A percentile compares a stretch with the other conserved stretches of the same genome.
Evolutionary conservation across 2,888 invertebrate species (phyloP).

Genomic region (Caenorhabditis becei): DNA sequence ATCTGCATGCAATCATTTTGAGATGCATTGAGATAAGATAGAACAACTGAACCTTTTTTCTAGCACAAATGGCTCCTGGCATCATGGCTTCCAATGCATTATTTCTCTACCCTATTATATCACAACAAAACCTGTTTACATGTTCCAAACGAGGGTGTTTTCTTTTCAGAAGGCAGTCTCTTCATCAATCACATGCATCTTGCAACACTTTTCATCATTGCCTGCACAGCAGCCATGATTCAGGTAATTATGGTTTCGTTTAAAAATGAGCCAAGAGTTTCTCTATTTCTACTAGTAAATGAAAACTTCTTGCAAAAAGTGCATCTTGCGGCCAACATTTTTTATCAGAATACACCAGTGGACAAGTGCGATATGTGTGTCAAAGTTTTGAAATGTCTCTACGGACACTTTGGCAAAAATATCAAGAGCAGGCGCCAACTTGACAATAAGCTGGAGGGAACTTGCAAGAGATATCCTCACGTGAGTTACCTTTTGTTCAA

Average conservation of each 20-base stretch:
- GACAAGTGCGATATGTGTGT: slow-evolving; percentile 30
- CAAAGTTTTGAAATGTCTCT: slow-evolving; percentile 27
- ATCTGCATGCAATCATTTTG: slow-evolving; percentile 15
- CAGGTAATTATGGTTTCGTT: no score
- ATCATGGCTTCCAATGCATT: no score
- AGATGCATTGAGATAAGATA: background rate
- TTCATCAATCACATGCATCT: background rate
- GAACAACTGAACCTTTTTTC: no score
- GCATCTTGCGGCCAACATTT: no score
- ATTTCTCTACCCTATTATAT: background rate
- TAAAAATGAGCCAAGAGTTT: no score
- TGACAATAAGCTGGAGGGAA: slow-evolving; percentile 5
- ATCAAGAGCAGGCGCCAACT: slow-evolving; percentile 30
- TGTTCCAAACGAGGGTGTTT: background rate
- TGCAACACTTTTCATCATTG: background rate
- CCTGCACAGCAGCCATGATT: background rate
- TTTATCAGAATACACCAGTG: background rate
- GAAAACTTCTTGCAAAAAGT: no score
- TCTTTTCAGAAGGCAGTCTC: background rate
- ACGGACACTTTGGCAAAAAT: slow-evolving; percentile 29
- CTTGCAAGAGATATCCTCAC: slow-evolving; percentile 41
- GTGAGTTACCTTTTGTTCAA: slow-evolving; percentile 20
- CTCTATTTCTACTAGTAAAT: no score
- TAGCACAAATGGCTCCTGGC: no score
- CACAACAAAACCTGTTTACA: slow-evolving; percentile 8